These are phyloP conservation scores for Myanophis thanlyinensis DNA, from an alignment of 2,113 vertebrate species.

Conservation along the genomic window DNA sequence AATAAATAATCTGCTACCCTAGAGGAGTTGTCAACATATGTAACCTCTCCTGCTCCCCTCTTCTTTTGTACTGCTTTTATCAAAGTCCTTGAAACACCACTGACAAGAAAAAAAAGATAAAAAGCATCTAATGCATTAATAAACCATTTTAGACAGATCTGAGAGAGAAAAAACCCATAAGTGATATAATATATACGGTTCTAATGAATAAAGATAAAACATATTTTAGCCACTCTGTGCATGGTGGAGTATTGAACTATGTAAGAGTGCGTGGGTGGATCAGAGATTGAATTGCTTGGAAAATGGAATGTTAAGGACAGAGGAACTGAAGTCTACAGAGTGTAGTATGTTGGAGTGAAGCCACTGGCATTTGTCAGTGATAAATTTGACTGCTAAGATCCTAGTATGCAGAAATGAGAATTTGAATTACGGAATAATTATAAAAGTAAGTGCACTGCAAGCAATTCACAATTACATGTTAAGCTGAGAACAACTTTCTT, in stretches of 20 bases:
- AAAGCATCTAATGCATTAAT: background rate
- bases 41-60: background rate
- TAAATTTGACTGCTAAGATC: background rate
- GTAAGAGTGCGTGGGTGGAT: background rate
- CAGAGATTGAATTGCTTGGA: background rate
- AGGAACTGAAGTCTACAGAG: background rate
- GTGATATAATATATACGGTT: background rate
- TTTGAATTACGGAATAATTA: background rate
- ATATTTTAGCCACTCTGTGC: background rate
- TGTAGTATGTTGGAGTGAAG: background rate
- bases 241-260: background rate
- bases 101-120: background rate
- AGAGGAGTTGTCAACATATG: background rate
- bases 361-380: background rate
- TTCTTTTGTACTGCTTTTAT: background rate
- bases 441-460: background rate
- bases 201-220: background rate
- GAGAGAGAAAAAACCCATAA: background rate
- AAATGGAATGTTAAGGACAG: background rate
- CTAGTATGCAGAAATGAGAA: background rate
- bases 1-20: background rate
- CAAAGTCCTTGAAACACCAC: background rate
- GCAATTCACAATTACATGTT: background rate
- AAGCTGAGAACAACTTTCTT: background rate
- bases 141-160: background rate